Conservation (phyloP, 2,888 invertebrate species). For the Drosophila lacicola region DNA sequence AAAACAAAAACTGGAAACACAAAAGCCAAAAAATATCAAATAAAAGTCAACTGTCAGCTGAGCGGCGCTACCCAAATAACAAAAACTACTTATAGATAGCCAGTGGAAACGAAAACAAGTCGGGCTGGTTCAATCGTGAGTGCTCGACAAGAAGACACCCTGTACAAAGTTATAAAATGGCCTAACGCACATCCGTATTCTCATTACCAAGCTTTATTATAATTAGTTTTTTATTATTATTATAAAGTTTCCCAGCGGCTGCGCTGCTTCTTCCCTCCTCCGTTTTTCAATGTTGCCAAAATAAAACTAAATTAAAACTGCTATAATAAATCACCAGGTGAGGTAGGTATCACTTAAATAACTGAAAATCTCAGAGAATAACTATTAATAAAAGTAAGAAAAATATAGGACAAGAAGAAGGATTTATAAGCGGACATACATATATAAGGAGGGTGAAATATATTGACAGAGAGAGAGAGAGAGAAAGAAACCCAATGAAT, state of each 20-base stretch:
- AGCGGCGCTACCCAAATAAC: constrained; percentile 35
- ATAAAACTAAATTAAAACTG: no score
- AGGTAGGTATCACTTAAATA: neutral
- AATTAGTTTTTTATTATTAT: no score
- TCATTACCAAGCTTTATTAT: neutral
- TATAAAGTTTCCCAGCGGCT: no score
- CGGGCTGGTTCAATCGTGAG: no score
- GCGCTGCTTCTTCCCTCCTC: no score
- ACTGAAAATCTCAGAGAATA: neutral
- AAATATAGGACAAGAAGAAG: no score
- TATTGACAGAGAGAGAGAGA: no score
- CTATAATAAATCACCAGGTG: no score
- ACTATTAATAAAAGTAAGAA: neutral
- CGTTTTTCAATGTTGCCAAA: no score
- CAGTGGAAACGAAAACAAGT: constrained; percentile 22
- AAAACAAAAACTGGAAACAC: constrained; percentile 33
- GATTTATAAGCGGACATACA: no score
- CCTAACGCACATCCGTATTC: neutral
- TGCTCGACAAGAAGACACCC: constrained; percentile 3
- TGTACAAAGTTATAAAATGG: neutral
- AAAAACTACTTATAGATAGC: constrained; percentile 43
- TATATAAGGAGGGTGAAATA: no score
- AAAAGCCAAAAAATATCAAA: constrained; percentile 27
- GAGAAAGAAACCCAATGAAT: no score
- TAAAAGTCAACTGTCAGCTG: constrained; percentile 54